These are phyloP conservation scores for Anolis carolinensis DNA, from an alignment of 2,113 vertebrate species.

Conservation along the genomic window DNA sequence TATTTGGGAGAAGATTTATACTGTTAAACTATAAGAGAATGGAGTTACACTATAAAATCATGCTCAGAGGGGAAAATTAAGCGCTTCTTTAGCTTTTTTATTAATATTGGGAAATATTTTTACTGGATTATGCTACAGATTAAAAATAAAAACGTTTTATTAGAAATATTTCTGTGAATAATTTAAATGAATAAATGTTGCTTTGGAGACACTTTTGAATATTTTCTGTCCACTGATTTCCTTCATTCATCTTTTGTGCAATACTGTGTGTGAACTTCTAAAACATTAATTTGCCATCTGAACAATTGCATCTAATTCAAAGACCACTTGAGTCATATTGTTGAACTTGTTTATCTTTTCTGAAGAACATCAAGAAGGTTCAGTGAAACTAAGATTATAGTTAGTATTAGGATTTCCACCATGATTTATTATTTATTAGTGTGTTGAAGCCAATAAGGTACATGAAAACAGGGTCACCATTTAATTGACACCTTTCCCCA, in stretches of 20 bases:
- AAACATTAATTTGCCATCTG: background rate
- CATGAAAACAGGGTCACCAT: slow-evolving; percentile 40
- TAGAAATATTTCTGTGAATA: background rate
- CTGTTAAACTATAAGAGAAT: background rate
- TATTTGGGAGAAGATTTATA: background rate
- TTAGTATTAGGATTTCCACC: background rate
- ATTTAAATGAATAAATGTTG: background rate
- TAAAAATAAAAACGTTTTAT: background rate
- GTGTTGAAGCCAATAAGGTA: slow-evolving; percentile 19
- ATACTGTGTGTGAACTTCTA: background rate
- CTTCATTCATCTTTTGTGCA: background rate
- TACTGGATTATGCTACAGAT: background rate
- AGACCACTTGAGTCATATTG: background rate
- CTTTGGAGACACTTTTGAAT: too few relatives aligned
- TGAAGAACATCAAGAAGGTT: background rate
- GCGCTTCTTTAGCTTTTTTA: background rate
- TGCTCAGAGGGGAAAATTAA: background rate
- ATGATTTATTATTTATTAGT: slow-evolving; percentile 34
- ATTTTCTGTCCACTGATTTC: background rate
- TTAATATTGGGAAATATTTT: background rate
- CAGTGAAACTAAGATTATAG: background rate
- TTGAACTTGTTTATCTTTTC: background rate
- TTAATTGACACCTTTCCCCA: background rate
- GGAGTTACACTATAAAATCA: background rate
- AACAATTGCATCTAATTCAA: background rate